phyloP scores from a whole-genome alignment of 2,797 vertebrate genomes.

The Anas bahamensis region DNA sequence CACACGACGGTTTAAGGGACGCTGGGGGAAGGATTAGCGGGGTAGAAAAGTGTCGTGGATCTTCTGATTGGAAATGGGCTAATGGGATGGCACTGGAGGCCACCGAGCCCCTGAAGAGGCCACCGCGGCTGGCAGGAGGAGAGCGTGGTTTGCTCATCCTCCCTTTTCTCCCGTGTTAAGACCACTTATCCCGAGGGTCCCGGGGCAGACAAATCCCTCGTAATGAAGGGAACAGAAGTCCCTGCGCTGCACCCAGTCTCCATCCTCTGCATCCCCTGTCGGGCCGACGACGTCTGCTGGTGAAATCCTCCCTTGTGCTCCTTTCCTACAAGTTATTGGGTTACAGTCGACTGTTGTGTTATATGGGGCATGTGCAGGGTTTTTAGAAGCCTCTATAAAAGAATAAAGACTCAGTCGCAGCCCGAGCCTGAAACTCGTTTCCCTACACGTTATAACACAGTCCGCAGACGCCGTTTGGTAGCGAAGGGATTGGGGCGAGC shows the following conservation, averaged over 20 bases:
- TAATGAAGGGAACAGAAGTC: neutral
- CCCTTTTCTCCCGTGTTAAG: neutral
- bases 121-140: neutral
- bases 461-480: neutral
- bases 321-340: neutral
- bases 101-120: neutral
- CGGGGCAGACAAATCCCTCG: neutral
- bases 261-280: neutral
- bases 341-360: neutral
- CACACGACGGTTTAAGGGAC: neutral
- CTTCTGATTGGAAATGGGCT: neutral
- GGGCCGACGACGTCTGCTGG: neutral
- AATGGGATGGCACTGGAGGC: neutral
- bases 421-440: conserved; percentile 37
- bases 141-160: accelerated
- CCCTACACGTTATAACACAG: neutral
- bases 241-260: neutral
- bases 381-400: conserved; percentile 38
- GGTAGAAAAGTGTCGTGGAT: neutral
- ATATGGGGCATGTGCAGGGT: neutral
- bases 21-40: neutral
- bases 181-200: neutral
- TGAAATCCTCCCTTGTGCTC: neutral
- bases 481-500: neutral
- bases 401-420: conserved; percentile 9